Percentiles rank a stretch among this genome's conserved stretches.
Evolutionary conservation across 2,797 vertebrate genomes (phyloP).

Genomic region (Myotis pilosus): DNA sequence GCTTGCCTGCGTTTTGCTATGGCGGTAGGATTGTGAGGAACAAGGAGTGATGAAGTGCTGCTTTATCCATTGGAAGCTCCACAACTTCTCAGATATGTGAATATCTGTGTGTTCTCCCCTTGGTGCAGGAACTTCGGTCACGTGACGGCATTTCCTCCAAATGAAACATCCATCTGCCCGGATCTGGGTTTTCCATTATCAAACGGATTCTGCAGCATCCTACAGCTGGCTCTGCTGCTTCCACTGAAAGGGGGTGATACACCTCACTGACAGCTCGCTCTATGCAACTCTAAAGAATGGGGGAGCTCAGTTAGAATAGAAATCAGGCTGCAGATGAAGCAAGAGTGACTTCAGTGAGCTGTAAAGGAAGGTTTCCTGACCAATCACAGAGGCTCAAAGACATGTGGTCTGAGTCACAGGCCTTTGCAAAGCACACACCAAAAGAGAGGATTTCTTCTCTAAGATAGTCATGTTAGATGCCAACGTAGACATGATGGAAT

Average conservation of each 20-base stretch:
- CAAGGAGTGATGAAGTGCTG: neutral
- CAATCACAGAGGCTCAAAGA: neutral
- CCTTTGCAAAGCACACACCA: neutral
- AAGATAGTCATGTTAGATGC: neutral
- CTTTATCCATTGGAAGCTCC: neutral
- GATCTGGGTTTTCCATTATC: slow-evolving; percentile 58
- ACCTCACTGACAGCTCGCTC: neutral
- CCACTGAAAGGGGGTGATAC: neutral
- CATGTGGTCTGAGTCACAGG: neutral
- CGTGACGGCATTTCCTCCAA: slow-evolving; percentile 50
- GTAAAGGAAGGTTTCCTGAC: neutral
- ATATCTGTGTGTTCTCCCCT: slow-evolving; percentile 31
- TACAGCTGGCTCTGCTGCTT: neutral
- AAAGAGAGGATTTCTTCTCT: neutral
- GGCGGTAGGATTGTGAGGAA: neutral
- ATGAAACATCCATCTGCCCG: neutral
- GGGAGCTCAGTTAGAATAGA: neutral
- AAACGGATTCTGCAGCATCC: neutral
- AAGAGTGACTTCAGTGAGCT: neutral
- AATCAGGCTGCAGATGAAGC: neutral
- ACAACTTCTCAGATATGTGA: neutral
- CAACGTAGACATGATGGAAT: neutral
- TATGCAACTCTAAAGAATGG: neutral
- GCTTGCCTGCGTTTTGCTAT: neutral
- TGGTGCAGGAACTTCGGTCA: slow-evolving; percentile 40